These are phyloP conservation scores for Cetoscarus ocellatus DNA, from an alignment of 2,797 vertebrate genomes.

Conservation along the genomic window DNA sequence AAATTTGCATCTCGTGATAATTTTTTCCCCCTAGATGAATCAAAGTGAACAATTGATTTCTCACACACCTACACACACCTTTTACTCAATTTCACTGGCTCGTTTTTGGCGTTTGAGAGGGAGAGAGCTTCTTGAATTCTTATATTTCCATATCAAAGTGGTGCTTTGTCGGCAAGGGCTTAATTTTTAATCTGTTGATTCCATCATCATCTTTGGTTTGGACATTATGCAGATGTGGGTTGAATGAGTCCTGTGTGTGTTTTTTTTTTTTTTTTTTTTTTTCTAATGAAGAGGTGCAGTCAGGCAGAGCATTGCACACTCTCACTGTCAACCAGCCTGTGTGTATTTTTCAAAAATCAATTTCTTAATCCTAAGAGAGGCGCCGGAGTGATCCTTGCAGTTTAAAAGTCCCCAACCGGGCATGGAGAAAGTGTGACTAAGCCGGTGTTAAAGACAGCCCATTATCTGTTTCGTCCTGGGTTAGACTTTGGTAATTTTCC, in stretches of 20 bases:
- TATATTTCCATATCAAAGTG: constrained; percentile 77
- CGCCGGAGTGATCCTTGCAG: constrained; percentile 38
- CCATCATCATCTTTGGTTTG: constrained; percentile 54
- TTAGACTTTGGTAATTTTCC: constrained; percentile 98
- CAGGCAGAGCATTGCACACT: too few relatives aligned
- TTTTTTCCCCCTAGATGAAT: constrained; percentile 63
- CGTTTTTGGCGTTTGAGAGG: constrained; percentile 33
- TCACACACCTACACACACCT: constrained; percentile 37
- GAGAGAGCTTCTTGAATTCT: constrained; percentile 64
- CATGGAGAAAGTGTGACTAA: constrained; percentile 82
- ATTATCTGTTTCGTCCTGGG: constrained; percentile 95
- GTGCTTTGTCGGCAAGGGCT: constrained; percentile 66
- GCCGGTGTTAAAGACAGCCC: constrained; percentile 91
- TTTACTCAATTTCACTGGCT: constrained; percentile 40
- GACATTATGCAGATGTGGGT: constrained; percentile 50
- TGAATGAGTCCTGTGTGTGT: constrained; percentile 44
- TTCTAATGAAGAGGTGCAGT: constrained; percentile 28
- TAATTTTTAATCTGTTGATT: constrained; percentile 77
- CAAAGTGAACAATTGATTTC: constrained; percentile 77
- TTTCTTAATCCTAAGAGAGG: constrained; percentile 47
- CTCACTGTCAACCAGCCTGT: constrained; percentile 20
- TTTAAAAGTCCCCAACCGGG: constrained; percentile 61
- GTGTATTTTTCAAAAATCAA: constrained; percentile 59
- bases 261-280: constrained; percentile 16
- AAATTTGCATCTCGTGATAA: constrained; percentile 68